These are phyloP conservation scores for Conops quadrifasciatus DNA, from an alignment of 2,888 invertebrate genomes.

Conservation along the genomic window DNA sequence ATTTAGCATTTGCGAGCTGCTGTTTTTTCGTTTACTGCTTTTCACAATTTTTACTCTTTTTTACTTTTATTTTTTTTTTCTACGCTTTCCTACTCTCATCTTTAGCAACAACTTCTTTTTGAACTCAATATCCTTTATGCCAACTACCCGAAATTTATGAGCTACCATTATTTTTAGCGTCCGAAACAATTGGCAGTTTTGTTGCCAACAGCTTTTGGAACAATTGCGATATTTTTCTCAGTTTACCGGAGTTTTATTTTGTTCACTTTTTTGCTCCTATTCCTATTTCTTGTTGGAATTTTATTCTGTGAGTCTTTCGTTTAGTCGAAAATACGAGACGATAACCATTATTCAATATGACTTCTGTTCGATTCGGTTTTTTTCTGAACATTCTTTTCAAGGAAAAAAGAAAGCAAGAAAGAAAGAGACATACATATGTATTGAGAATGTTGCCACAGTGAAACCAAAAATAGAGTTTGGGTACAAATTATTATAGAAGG, in stretches of 20 bases:
- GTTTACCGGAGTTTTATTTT: neutral
- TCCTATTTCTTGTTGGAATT: neutral
- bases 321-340: neutral
- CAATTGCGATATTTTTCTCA: slow-evolving; percentile 30
- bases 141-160: slow-evolving; percentile 29
- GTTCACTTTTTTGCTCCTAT: neutral
- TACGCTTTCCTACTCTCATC: neutral
- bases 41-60: neutral
- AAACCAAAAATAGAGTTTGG: too few relatives aligned
- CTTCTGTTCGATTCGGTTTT: slow-evolving; percentile 1
- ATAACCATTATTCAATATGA: slow-evolving; percentile 14
- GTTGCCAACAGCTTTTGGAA: slow-evolving; percentile 27
- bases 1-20: too few relatives aligned
- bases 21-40: neutral
- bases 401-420: too few relatives aligned
- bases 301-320: neutral
- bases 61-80: neutral
- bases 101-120: neutral
- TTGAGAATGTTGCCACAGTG: too few relatives aligned
- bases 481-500: too few relatives aligned
- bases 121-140: slow-evolving; percentile 4
- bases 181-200: slow-evolving; percentile 33
- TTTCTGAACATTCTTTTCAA: too few relatives aligned
- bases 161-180: slow-evolving; percentile 26
- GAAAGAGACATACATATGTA: too few relatives aligned